Evolutionary conservation across 2,113 vertebrate genomes (phyloP), one percentile per base, ranked within the genome.

Genomic region (Myiozetetes cayanensis): DNA sequence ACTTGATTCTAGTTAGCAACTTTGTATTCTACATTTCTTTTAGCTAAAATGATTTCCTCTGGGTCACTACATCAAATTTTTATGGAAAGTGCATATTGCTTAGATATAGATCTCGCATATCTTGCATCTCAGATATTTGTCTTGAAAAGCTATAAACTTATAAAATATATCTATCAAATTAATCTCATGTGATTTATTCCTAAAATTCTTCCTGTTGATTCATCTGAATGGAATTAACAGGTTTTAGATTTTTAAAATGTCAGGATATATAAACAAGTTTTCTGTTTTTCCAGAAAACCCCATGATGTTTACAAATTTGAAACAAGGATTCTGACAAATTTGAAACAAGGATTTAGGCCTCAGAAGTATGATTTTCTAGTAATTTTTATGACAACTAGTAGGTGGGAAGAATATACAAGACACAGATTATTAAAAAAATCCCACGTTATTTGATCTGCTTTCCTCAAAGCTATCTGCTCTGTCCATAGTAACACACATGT

Each of bases 401-500:
- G 9, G 3, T 37, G 14, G 35, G 14, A 33, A 21, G 16, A 9
- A 21, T 83, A 22, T 14, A 35, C 4, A 52, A 8, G 13, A 17
- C 12, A 72, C 2, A 76, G 68, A 90, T 22, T 65, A 9, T 49
- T 53, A 19, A 58, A 84, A 84, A 49, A 58, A 15, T 3, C 3
- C 9, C 25, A 17, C 6, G 1, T 33, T 44, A 18, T 14, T 25
- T 5, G 7, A 49, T 49, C 24, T 66, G 6, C 19, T 85, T 85
- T 5, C 9, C 7, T 6, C 14, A 72, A 16, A 82, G 9, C 3
- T 30, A 56, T 35, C 39, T 88, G 6, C 17, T 76, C 27, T 68
- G 15, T 2, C 39, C 18, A 6, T 14, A 9, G 27, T 23, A 91
- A 39, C 3, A 47, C 7, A n/a, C 0, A 0, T 5, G 8, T 17